A percentile compares a stretch with the other conserved stretches of the same genome.
phyloP scores from a whole-genome alignment of 2,888 invertebrate species.

The Smittia aterrima region DNA sequence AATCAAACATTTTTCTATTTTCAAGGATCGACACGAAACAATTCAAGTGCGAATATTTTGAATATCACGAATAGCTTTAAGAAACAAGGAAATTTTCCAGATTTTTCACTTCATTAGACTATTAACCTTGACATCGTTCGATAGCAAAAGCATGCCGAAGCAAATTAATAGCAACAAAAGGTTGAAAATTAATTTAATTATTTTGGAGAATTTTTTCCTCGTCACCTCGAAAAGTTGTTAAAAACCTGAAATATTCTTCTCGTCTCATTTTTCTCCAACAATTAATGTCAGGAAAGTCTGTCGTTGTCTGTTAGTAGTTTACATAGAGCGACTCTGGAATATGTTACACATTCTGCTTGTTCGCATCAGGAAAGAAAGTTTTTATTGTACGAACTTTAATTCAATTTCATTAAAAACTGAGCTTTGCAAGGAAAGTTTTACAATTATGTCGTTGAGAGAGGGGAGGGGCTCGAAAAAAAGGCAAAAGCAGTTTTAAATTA shows the following conservation, averaged over 20 bases:
- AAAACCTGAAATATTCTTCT: neutral
- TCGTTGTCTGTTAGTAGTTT: neutral
- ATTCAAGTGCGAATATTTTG: neutral
- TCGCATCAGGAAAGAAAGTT: neutral
- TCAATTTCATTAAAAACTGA: neutral
- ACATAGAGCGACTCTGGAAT: neutral
- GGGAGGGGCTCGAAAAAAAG: no score
- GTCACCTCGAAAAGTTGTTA: neutral
- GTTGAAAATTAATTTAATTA: neutral
- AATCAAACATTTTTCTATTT: neutral
- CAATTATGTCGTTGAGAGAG: neutral
- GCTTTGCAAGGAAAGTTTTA: neutral
- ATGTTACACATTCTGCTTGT: neutral
- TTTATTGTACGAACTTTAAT: neutral
- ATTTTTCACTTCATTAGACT: constrained; percentile 29
- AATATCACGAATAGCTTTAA: constrained; percentile 20
- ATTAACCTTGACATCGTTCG: constrained; percentile 37
- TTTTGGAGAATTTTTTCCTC: neutral
- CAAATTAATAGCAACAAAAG: neutral
- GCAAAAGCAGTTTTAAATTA: neutral
- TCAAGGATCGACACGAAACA: neutral
- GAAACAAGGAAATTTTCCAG: constrained; percentile 26
- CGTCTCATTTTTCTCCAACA: neutral
- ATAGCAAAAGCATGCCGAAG: neutral
- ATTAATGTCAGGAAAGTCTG: neutral